Evolutionary conservation across 2,797 vertebrate genomes (phyloP).

Genomic region (Crenuchus spilurus): DNA sequence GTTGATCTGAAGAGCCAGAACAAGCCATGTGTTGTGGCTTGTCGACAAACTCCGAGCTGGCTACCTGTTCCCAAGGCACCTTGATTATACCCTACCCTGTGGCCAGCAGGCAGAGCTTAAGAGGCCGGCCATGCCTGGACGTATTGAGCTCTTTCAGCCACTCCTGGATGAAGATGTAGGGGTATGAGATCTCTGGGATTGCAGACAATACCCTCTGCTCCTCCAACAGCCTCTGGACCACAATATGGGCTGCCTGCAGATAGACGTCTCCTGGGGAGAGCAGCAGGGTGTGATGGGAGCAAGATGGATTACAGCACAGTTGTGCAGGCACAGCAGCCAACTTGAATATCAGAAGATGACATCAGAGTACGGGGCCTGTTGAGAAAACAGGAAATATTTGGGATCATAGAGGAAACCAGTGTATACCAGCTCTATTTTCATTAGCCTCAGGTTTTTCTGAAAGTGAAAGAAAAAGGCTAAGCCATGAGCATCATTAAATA

Average conservation of each 20-base stretch:
- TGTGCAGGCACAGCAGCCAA: slow-evolving; percentile 88
- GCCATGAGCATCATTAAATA: too few species aligned
- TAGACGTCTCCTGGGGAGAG: slow-evolving; percentile 88
- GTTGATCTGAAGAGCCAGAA: slow-evolving; percentile 51
- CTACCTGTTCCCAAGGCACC: slow-evolving; percentile 83
- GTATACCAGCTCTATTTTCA: too few species aligned
- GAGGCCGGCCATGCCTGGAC: slow-evolving; percentile 66
- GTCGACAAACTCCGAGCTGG: slow-evolving; percentile 81
- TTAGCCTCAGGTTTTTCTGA: too few species aligned
- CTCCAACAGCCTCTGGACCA: slow-evolving; percentile 81
- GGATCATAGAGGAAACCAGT: too few species aligned
- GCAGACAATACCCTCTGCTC: slow-evolving; percentile 78
- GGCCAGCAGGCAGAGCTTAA: slow-evolving; percentile 83
- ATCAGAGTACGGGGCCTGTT: slow-evolving; percentile 82
- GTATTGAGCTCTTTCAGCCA: slow-evolving; percentile 83
- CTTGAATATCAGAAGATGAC: slow-evolving; percentile 84
- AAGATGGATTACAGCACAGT: slow-evolving; percentile 84
- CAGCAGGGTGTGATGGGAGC: slow-evolving; percentile 79
- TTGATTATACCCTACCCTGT: slow-evolving; percentile 79
- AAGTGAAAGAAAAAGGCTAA: too few species aligned
- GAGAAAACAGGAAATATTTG: background rate
- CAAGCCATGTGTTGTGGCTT: slow-evolving; percentile 63
- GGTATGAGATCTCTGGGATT: slow-evolving; percentile 75
- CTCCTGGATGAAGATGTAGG: slow-evolving; percentile 79
- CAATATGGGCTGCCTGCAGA: slow-evolving; percentile 76